phyloP scores from a whole-genome alignment of 2,797 vertebrate genomes.

The Garrulus glandarius region DNA sequence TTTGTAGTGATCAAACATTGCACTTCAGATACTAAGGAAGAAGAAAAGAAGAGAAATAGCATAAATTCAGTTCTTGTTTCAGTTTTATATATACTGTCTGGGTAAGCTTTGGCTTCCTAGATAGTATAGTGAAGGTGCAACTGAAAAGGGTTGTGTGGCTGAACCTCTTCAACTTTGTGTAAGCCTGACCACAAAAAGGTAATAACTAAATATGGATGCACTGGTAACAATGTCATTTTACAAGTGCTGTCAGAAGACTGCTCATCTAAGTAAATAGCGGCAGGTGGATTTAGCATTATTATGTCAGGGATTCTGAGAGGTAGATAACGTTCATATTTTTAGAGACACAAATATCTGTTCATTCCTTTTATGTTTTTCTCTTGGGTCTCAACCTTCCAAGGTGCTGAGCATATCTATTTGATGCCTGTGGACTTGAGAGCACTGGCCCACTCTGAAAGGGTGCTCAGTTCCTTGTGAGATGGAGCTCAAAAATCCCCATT shows the following conservation, averaged over 20 bases:
- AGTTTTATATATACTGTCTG: slow-evolving; percentile 9
- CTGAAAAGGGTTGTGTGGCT: slow-evolving; percentile 41
- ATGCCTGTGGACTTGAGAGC: neutral
- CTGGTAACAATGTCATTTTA: neutral
- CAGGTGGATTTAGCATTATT: slow-evolving; percentile 49
- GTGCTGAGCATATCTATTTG: slow-evolving; percentile 16
- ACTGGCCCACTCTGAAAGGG: neutral
- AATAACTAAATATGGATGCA: neutral
- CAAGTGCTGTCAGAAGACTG: neutral
- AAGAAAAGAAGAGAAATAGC: slow-evolving; percentile 26
- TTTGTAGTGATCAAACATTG: neutral
- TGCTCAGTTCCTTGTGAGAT: slow-evolving; percentile 23
- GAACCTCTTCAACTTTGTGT: neutral
- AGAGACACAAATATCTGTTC: slow-evolving; percentile 7
- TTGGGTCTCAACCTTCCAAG: slow-evolving; percentile 44
- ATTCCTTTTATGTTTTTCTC: slow-evolving; percentile 35
- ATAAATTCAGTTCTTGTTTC: neutral
- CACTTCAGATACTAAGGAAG: neutral
- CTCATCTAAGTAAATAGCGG: neutral
- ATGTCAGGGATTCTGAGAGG: slow-evolving; percentile 47
- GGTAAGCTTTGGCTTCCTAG: slow-evolving; percentile 38
- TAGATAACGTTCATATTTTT: slow-evolving; percentile 15
- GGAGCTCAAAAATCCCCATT: slow-evolving; percentile 10
- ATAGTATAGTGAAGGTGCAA: slow-evolving; percentile 10
- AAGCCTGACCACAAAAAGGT: slow-evolving; percentile 16